These are phyloP conservation scores for Calephelis perditalis DNA, from an alignment of 2,888 invertebrate species.

Conservation along the genomic window DNA sequence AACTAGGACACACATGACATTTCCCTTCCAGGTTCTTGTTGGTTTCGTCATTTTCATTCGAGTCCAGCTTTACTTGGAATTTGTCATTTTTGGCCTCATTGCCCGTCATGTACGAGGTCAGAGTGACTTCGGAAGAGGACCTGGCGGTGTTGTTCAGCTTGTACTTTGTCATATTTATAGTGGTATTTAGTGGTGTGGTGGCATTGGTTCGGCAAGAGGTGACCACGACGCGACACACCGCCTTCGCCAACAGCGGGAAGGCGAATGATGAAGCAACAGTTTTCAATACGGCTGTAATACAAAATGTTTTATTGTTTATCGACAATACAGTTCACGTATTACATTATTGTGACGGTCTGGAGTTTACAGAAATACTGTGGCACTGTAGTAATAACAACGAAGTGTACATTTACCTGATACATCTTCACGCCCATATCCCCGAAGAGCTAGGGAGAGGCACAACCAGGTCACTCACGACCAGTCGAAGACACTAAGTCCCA, in stretches of 20 bases:
- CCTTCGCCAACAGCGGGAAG: not conserved
- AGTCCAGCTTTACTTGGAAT: slow-evolving; percentile 45
- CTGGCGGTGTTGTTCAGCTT: slow-evolving; percentile 67
- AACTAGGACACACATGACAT: slow-evolving; percentile 53
- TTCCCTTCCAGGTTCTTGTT: slow-evolving; percentile 49
- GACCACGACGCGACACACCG: not conserved
- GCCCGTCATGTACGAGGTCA: slow-evolving; percentile 62
- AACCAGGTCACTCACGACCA: too few relatives aligned
- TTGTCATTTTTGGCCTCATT: slow-evolving; percentile 39
- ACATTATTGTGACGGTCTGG: too few relatives aligned
- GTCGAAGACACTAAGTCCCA: too few relatives aligned
- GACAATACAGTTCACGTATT: too few relatives aligned
- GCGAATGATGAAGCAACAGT: not conserved
- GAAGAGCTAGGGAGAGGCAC: too few relatives aligned
- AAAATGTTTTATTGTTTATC: too few relatives aligned
- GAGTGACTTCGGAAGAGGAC: slow-evolving; percentile 60
- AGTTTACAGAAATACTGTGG: too few relatives aligned
- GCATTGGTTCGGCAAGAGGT: not conserved
- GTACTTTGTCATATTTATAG: slow-evolving; percentile 69
- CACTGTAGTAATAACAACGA: too few relatives aligned
- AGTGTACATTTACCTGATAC: too few relatives aligned
- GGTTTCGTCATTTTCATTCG: slow-evolving; percentile 53
- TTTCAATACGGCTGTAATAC: too few relatives aligned
- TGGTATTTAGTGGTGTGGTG: slow-evolving; percentile 16
- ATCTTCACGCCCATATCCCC: too few relatives aligned